Conservation (phyloP, 2,888 invertebrate species). For the Thymelicus lineola region DNA sequence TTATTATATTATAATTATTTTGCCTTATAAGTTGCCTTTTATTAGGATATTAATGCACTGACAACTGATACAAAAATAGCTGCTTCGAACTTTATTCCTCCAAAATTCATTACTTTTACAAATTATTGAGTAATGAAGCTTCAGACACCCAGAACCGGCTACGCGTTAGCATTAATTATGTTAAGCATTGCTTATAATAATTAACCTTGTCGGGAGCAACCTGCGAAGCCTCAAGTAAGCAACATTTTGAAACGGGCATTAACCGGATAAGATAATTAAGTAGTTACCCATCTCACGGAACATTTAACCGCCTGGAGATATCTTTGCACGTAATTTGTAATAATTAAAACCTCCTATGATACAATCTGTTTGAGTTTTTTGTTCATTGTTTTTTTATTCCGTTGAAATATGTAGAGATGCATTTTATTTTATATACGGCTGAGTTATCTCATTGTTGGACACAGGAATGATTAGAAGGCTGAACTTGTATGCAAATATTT, state of each 20-base stretch:
- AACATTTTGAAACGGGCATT: constrained; percentile 40
- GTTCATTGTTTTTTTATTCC: too few species aligned
- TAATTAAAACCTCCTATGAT: constrained; percentile 31
- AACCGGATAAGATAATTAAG: constrained; percentile 42
- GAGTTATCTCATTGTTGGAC: too few species aligned
- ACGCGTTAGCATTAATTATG: constrained; percentile 29
- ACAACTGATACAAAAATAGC: too few species aligned
- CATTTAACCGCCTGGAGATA: constrained; percentile 36
- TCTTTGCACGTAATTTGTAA: constrained; percentile 25
- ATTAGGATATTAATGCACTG: too few species aligned
- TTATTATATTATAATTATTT: too few species aligned
- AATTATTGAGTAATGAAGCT: constrained; percentile 17
- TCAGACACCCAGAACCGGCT: constrained; percentile 20
- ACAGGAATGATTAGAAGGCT: too few species aligned
- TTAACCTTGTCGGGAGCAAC: constrained; percentile 36
- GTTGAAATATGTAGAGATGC: too few species aligned
- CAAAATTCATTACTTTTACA: not conserved
- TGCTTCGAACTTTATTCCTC: not conserved
- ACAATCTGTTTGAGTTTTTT: not conserved
- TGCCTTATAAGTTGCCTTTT: too few species aligned
- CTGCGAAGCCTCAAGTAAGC: constrained; percentile 38
- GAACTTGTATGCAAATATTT: too few species aligned
- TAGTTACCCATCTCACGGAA: constrained; percentile 40
- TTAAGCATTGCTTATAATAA: constrained; percentile 40
- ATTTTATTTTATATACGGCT: too few species aligned